These are phyloP conservation scores for Melanophora roralis DNA, from an alignment of 2,888 invertebrate species.

Conservation along the genomic window DNA sequence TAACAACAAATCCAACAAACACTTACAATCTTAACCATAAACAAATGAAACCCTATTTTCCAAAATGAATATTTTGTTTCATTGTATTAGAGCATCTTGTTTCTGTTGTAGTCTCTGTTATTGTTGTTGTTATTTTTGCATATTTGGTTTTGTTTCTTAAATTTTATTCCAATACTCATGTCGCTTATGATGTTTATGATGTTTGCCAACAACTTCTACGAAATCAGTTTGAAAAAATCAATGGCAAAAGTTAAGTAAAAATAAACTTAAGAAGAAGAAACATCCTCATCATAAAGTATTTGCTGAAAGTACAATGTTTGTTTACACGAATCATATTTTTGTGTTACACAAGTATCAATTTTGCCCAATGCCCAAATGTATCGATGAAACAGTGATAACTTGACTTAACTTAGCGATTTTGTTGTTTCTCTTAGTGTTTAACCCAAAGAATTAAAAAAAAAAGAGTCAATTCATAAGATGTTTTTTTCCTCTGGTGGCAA, in stretches of 20 bases:
- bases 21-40: conserved; percentile 10
- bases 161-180: conserved; percentile 59
- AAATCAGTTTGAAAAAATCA: conserved; percentile 64
- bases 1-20: not conserved
- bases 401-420: conserved; percentile 14
- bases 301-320: conserved; percentile 66
- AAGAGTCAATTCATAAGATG: conserved; percentile 40
- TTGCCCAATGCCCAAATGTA: conserved; percentile 47
- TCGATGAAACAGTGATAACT: conserved; percentile 54
- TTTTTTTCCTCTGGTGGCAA: conserved; percentile 10
- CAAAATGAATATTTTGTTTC: conserved; percentile 24
- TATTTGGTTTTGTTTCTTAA: conserved; percentile 40
- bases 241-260: conserved; percentile 16
- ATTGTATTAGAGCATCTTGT: not conserved
- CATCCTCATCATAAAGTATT: conserved; percentile 59
- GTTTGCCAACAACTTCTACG: conserved; percentile 64
- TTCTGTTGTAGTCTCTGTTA: too few species aligned
- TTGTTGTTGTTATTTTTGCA: conserved; percentile 4
- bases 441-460: not conserved
- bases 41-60: conserved; percentile 43
- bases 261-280: conserved; percentile 27
- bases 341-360: conserved; percentile 56
- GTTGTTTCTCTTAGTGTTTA: conserved; percentile 3
- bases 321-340: conserved; percentile 70
- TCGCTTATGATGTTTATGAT: conserved; percentile 65